Percentiles rank a stretch among this genome's conserved stretches.
Evolutionary conservation across 2,797 vertebrate genomes (phyloP).

Genomic region (Poliocrania exsul): DNA sequence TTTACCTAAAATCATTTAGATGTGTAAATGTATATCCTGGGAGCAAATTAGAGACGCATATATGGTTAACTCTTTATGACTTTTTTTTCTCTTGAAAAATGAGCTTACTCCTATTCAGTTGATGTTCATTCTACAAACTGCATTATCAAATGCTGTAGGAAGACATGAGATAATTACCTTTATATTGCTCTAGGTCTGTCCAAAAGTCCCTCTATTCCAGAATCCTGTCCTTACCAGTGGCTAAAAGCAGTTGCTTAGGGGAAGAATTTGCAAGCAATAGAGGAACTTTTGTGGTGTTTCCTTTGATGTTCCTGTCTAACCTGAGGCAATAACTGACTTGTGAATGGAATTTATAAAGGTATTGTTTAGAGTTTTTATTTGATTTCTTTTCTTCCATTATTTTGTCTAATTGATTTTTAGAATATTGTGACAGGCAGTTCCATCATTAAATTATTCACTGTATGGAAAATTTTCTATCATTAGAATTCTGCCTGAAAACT

Average conservation of each 20-base stretch:
- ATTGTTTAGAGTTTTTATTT: neutral
- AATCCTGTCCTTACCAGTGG: neutral
- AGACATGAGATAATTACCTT: neutral
- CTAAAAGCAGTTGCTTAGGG: neutral
- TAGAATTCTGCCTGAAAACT: neutral
- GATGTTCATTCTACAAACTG: neutral
- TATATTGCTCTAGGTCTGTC: neutral
- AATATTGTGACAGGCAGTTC: neutral
- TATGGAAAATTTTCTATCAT: neutral
- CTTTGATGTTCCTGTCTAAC: neutral
- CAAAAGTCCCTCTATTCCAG: neutral
- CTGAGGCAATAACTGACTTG: neutral
- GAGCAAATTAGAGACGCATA: neutral
- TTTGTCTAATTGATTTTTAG: neutral
- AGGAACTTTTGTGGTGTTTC: neutral
- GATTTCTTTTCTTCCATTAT: neutral
- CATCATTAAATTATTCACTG: neutral
- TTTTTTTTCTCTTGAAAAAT: neutral
- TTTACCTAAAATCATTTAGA: neutral
- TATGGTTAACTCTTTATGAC: neutral
- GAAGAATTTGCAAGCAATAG: neutral
- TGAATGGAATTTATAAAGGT: neutral
- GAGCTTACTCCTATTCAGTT: neutral
- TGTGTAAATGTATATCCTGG: neutral
- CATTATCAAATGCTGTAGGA: neutral